Evolutionary conservation across 2,797 vertebrate genomes (phyloP), one percentile per base, ranked within the genome.

Genomic region (Pelodytes ibericus): DNA sequence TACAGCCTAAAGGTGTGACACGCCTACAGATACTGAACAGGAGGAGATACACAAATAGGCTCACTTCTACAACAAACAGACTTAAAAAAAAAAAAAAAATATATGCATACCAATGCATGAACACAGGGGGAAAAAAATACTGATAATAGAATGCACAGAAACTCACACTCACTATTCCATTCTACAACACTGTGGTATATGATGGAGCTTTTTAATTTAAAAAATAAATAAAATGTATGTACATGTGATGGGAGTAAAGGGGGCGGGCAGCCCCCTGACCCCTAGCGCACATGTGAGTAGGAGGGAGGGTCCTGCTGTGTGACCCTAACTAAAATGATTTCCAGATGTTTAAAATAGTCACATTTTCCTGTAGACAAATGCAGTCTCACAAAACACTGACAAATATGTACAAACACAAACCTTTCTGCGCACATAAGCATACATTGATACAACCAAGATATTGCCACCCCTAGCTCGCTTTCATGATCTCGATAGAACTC

Each of bases 301-400:
- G 47, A 30, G 24, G 44, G 44, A 51, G 25, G 59, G 2, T 41
- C 30, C 25, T 29, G 57, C n/a, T 4, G 13, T 30, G 44, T 70
- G 66, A 76, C 44, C 74, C 33, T 11, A 22, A 16, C 2, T 22
- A 36, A 20, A 77, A 77, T 71, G 4, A 64, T 65, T 77, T 77
- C 74, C 74, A 77, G 74, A 77, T 77, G 74, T 77, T 53, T 36
- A 18, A 41, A 49, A 53, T 36, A 66, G 49, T 39, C 53, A 24
- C 20, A 53, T 24, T 13, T 53, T 53, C 49, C 22, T 16, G 49
- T 8, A 39, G 7, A 39, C 7, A 39, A n/a, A n/a, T 11, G n/a
- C 49, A 53, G 49, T 16, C 22, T 22, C 49, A 22, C 8, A 53
- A 53, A 22, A 16, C 49, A 13, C 22, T 53, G 6, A 53, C 22